Percentiles rank a stretch among this genome's conserved stretches.
phyloP scores from a whole-genome alignment of 2,797 vertebrate genomes.

The Eleutherodactylus coqui region DNA sequence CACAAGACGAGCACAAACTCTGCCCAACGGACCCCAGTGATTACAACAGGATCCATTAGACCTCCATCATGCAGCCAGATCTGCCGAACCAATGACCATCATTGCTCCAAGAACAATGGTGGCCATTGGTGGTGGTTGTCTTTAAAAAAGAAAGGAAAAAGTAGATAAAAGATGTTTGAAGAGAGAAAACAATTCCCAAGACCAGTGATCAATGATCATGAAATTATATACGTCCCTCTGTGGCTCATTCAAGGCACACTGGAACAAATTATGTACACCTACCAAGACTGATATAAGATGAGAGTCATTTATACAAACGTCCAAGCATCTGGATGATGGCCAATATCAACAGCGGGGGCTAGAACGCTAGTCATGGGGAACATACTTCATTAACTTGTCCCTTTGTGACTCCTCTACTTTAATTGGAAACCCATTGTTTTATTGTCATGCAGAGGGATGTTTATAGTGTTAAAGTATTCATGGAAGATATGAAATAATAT shows the following conservation, averaged over 20 bases:
- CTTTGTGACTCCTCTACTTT: slow-evolving; percentile 4
- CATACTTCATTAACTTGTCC: slow-evolving; percentile 15
- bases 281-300: not conserved
- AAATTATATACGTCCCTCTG: not conserved
- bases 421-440: slow-evolving; percentile 17
- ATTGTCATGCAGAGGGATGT: not conserved
- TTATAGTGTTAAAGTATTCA: not conserved
- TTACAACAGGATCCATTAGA: too few species aligned
- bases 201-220: not conserved
- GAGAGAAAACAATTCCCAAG: not conserved
- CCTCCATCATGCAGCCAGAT: too few species aligned
- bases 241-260: not conserved
- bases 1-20: too few species aligned
- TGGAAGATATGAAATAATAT: not conserved
- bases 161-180: not conserved
- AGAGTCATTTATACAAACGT: not conserved
- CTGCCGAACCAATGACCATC: too few species aligned
- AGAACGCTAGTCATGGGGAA: not conserved
- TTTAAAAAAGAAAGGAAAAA: too few species aligned
- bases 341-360: not conserved
- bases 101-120: not conserved
- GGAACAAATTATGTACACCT: not conserved
- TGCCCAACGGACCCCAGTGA: too few species aligned
- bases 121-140: not conserved
- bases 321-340: not conserved